Evolutionary conservation across 2,797 vertebrate species (phyloP).

Genomic region (Melopsittacus undulatus): DNA sequence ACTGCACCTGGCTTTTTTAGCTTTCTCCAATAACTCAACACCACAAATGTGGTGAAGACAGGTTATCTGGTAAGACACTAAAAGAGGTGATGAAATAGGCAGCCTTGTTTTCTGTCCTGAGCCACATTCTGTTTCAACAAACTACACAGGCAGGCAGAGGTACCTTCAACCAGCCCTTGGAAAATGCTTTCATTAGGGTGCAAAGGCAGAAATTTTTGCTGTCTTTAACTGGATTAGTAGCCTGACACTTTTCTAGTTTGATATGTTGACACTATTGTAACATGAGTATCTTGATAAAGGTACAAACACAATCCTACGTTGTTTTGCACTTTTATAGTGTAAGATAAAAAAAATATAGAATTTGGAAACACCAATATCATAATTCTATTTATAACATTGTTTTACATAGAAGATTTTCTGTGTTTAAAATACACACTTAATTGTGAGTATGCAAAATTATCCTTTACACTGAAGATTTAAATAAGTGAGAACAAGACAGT

Average conservation of each 20-base stretch:
- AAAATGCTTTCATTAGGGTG: neutral
- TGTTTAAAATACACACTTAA: neutral
- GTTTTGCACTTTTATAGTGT: neutral
- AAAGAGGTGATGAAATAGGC: neutral
- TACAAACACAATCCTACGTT: neutral
- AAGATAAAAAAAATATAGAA: neutral
- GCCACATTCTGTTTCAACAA: neutral
- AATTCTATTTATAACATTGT: neutral
- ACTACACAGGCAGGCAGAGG: rapidly evolving
- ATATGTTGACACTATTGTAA: rapidly evolving
- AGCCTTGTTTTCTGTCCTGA: neutral
- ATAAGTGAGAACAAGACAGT: neutral
- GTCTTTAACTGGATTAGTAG: neutral
- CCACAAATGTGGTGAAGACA: neutral
- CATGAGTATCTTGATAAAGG: neutral
- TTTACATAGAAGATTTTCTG: neutral
- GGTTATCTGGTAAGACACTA: neutral
- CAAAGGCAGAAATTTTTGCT: neutral
- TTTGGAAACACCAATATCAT: neutral
- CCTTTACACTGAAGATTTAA: neutral
- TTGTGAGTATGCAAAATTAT: neutral
- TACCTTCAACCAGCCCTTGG: neutral
- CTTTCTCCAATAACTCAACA: neutral
- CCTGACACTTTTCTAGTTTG: neutral
- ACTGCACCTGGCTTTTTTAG: neutral